Conservation (phyloP, 37 sponge, comb jelly and placozoan species). For the Halichondria panicea region DNA sequence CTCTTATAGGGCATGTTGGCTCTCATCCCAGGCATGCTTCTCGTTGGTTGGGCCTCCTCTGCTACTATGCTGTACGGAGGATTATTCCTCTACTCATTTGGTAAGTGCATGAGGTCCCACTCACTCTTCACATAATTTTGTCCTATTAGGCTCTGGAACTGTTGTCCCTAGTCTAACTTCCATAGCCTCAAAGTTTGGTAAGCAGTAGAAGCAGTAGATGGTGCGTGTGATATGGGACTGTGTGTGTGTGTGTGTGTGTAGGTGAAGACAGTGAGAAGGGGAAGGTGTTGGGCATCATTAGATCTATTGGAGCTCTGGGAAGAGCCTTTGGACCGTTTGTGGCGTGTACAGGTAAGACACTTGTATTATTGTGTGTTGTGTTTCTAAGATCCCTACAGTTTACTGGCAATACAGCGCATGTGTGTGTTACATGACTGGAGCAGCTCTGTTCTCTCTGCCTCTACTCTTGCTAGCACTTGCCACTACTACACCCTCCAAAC, state of each 20-base stretch:
- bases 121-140: too few relatives aligned
- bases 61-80: constrained; percentile 65
- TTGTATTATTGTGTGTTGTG: background rate
- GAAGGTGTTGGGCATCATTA: constrained; percentile 85
- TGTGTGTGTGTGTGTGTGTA: background rate
- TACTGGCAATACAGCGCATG: constrained; percentile 85
- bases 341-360: constrained; percentile 66
- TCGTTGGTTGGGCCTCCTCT: constrained; percentile 61
- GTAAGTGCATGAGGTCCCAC: constrained; percentile 18
- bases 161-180: constrained; percentile 82
- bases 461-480: constrained; percentile 24
- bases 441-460: constrained; percentile 54
- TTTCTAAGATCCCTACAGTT: constrained; percentile 43
- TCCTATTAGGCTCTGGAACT: constrained; percentile 72
- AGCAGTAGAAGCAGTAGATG: background rate
- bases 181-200: constrained; percentile 78
- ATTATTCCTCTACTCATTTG: constrained; percentile 81
- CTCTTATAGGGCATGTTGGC: constrained; percentile 65
- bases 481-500: background rate
- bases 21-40: constrained; percentile 76
- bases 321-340: constrained; percentile 83
- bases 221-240: too few relatives aligned
- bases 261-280: constrained; percentile 89
- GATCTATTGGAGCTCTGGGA: constrained; percentile 88
- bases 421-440: constrained; percentile 76